A percentile compares a stretch with the other conserved stretches of the same genome.
Conservation (phyloP, 1,140 invertebrate genomes). For the Drosophila nebulosa region DNA sequence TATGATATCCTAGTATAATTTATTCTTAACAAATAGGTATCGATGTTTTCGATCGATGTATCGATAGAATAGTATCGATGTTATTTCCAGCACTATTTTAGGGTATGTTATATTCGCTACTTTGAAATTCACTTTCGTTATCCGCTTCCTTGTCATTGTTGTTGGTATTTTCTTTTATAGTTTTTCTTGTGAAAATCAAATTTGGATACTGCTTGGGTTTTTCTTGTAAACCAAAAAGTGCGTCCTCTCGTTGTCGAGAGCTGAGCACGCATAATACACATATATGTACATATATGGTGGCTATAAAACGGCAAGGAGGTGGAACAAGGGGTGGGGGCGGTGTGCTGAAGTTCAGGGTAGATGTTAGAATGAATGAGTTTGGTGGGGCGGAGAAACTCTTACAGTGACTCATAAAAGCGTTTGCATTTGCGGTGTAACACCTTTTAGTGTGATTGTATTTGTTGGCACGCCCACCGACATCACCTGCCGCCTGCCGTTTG, state of each 20-base stretch:
- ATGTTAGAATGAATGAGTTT: not conserved
- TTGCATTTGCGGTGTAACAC: conserved; percentile 59
- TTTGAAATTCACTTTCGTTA: not conserved
- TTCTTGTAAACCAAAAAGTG: conserved; percentile 53
- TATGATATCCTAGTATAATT: too few relatives aligned
- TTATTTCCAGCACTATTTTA: not conserved
- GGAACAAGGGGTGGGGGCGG: not conserved
- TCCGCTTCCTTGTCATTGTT: not conserved
- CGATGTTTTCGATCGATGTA: too few relatives aligned
- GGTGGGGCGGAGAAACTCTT: conserved; percentile 5
- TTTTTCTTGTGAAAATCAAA: conserved; percentile 49
- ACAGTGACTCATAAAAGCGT: conserved; percentile 53
- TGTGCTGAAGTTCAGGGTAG: conserved; percentile 27
- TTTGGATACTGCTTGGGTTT: conserved; percentile 31
- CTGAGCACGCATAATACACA: conserved; percentile 44
- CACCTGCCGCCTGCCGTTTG: not conserved
- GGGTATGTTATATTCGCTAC: not conserved
- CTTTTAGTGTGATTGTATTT: conserved; percentile 67
- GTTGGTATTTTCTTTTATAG: conserved; percentile 27
- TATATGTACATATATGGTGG: conserved; percentile 33
- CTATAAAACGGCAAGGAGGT: conserved; percentile 48
- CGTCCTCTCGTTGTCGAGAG: conserved; percentile 6
- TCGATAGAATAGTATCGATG: too few relatives aligned
- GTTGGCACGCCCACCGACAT: conserved; percentile 19
- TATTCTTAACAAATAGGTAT: too few relatives aligned